A percentile compares a stretch with the other conserved stretches of the same genome.
These are phyloP conservation scores for Phthorimaea operculella DNA, from an alignment of 1,140 invertebrate genomes.

Conservation along the genomic window DNA sequence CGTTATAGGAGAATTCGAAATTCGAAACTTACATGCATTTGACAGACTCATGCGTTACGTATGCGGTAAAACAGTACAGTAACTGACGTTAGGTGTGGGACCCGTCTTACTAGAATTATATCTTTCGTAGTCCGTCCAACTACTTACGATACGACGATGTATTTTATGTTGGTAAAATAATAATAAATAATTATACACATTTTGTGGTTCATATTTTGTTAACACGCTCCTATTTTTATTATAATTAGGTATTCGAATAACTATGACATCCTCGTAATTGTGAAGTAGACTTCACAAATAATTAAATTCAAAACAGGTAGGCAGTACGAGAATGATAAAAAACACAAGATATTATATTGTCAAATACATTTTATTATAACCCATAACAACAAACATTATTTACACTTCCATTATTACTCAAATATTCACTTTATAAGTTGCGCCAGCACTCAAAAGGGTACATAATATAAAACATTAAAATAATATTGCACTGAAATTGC, in stretches of 20 bases:
- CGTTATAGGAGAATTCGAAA: no score
- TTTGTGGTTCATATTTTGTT: background rate
- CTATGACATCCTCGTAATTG: no score
- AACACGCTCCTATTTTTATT: no score
- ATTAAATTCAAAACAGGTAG: no score
- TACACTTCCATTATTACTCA: background rate
- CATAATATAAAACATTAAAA: conserved; percentile 7
- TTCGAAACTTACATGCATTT: no score
- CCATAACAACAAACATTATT: background rate
- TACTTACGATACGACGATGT: conserved; percentile 3
- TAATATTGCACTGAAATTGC: conserved; percentile 26
- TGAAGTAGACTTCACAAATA: no score
- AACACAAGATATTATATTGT: no score
- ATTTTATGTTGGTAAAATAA: conserved; percentile 17
- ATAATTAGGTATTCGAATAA: no score
- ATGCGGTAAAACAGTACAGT: no score
- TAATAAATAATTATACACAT: conserved; percentile 14
- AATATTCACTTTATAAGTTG: background rate
- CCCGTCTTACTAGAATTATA: conserved; percentile 14
- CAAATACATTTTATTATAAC: background rate
- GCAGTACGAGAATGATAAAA: no score
- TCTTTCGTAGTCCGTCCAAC: conserved; percentile 5
- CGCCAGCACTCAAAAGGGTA: conserved; percentile 13
- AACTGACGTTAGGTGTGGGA: no score
- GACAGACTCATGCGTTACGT: no score